phyloP scores from a whole-genome alignment of 2,113 vertebrate species.

The Pseudois nayaur region DNA sequence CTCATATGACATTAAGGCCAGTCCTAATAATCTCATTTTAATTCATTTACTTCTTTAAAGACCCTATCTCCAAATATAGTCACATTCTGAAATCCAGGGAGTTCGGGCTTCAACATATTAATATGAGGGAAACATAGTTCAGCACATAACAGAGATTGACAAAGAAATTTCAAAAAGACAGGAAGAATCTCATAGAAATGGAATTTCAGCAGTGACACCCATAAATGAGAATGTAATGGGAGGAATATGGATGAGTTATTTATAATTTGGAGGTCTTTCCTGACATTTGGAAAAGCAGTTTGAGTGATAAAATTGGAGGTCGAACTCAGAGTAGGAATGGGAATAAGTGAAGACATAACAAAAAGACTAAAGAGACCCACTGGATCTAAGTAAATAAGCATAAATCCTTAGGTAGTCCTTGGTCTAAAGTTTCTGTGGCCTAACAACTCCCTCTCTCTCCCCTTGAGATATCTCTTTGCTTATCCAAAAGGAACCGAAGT shows the following conservation, averaged over 20 bases:
- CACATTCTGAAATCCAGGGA: not conserved
- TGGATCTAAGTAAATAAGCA: not conserved
- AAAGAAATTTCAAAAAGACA: not conserved
- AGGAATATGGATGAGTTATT: not conserved
- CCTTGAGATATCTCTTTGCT: not conserved
- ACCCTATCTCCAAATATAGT: not conserved
- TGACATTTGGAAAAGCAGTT: not conserved
- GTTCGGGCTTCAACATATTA: not conserved
- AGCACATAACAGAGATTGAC: not conserved
- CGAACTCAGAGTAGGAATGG: not conserved
- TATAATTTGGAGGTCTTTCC: not conserved
- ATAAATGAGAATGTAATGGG: not conserved
- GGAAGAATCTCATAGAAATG: not conserved
- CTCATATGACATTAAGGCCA: not conserved
- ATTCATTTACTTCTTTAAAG: not conserved
- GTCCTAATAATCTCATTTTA: not conserved
- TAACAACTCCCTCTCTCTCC: not conserved
- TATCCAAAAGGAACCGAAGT: not conserved
- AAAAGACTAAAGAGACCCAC: not conserved
- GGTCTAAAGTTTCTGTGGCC: not conserved
- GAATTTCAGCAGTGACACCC: not conserved
- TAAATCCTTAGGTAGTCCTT: not conserved
- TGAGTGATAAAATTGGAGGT: not conserved
- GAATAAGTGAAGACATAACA: not conserved
- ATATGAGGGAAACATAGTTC: not conserved